A percentile compares a stretch with the other conserved stretches of the same genome.
phyloP scores from a whole-genome alignment of 2,888 invertebrate species.

The Sinohyriopsis cumingii region DNA sequence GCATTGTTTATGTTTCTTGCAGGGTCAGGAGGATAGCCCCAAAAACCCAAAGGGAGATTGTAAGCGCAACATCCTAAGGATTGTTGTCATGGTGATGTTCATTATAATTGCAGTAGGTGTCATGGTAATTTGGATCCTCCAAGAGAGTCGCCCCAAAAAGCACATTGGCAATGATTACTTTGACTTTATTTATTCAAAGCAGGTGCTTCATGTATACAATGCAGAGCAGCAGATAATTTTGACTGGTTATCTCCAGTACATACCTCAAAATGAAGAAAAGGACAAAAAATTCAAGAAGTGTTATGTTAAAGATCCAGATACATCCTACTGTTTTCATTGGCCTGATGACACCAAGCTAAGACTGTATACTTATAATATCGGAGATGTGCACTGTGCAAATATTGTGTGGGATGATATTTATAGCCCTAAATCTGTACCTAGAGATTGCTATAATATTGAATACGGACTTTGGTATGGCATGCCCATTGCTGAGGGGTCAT shows the following conservation, averaged over 20 bases:
- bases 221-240: conserved; percentile 30
- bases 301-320: conserved; percentile 22
- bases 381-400: conserved; percentile 34
- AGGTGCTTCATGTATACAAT: conserved; percentile 36
- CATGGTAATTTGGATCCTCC: conserved; percentile 47
- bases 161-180: conserved; percentile 37
- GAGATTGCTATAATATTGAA: conserved; percentile 43
- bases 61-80: conserved; percentile 38
- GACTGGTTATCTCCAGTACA: conserved; percentile 28
- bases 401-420: conserved; percentile 37
- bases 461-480: conserved; percentile 47
- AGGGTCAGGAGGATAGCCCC: conserved; percentile 29
- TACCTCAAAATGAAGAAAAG: conserved; percentile 18
- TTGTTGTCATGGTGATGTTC: conserved; percentile 42
- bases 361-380: conserved; percentile 25
- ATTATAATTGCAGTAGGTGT: conserved; percentile 48
- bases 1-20: conserved; percentile 11
- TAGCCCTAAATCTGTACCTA: conserved; percentile 18
- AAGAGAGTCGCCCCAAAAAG: conserved; percentile 42
- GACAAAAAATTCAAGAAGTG: conserved; percentile 25
- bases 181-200: conserved; percentile 40
- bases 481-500: conserved; percentile 31
- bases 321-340: conserved; percentile 36
- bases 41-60: conserved; percentile 25
- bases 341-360: conserved; percentile 31